Evolutionary conservation across 1,140 invertebrate species (phyloP).

Genomic region (Cataglyphis hispanica): DNA sequence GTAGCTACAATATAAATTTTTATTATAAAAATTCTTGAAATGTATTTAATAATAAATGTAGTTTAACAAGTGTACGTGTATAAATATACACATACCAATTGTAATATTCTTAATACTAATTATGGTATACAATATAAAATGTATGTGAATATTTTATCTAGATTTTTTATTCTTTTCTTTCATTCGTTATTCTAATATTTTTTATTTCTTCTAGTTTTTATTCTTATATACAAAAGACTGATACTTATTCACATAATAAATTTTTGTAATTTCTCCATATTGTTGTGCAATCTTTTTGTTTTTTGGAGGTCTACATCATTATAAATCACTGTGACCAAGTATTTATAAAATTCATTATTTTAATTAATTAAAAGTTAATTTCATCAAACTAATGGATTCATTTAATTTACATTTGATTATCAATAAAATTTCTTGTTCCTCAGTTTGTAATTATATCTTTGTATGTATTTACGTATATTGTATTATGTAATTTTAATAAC

Average conservation of each 20-base stretch:
- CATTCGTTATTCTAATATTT: no score
- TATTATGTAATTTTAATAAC: background rate
- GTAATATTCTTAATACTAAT: constrained; percentile 40
- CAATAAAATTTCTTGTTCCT: background rate
- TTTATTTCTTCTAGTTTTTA: background rate
- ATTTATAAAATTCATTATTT: constrained; percentile 1
- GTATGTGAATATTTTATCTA: constrained; percentile 6
- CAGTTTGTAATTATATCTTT: background rate
- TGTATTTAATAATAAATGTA: constrained; percentile 44
- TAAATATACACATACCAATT: background rate
- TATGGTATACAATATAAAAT: constrained; percentile 34
- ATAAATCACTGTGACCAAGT: background rate
- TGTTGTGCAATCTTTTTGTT: background rate
- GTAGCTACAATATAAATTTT: constrained; percentile 27
- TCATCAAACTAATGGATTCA: background rate
- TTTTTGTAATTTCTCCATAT: constrained; percentile 7
- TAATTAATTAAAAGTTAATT: background rate
- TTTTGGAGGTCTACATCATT: background rate
- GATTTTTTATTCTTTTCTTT: no score
- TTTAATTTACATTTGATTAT: background rate
- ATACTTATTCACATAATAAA: constrained; percentile 15
- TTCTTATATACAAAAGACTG: constrained; percentile 38
- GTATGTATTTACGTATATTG: background rate
- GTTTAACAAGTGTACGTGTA: constrained; percentile 18
- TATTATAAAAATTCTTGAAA: constrained; percentile 26